phyloP scores from a whole-genome alignment of 2,797 vertebrate species.

The Amblyraja radiata region DNA sequence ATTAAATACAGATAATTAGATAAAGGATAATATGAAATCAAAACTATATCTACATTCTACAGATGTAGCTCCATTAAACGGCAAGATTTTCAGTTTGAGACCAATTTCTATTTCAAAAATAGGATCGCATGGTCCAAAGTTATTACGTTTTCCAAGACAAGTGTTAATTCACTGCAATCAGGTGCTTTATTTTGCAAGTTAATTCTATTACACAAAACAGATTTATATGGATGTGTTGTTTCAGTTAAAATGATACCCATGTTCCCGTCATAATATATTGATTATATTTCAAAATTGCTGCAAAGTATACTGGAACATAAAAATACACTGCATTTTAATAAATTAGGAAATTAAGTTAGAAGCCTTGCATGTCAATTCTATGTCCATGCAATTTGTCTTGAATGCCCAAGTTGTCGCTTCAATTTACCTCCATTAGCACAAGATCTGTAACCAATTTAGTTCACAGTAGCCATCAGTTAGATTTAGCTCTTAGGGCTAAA shows the following conservation, averaged over 20 bases:
- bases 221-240: neutral
- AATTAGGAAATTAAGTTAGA: neutral
- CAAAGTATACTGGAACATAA: neutral
- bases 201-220: too few relatives aligned
- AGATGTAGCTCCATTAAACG: neutral
- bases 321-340: neutral
- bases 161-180: neutral
- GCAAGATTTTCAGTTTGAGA: neutral
- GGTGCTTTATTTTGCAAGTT: neutral
- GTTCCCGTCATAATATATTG: neutral
- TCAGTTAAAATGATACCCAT: neutral
- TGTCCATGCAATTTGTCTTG: neutral
- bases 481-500: too few relatives aligned
- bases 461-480: neutral
- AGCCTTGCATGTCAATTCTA: neutral
- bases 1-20: too few relatives aligned
- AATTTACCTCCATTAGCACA: neutral
- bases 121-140: neutral
- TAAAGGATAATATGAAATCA: neutral
- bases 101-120: neutral
- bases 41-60: neutral
- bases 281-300: neutral
- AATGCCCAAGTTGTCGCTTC: neutral
- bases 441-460: neutral
- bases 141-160: too few relatives aligned